Percentiles rank a stretch among this genome's conserved stretches.
phyloP scores from a whole-genome alignment of 2,113 vertebrate species.

The Heterotilapia buettikoferi region DNA sequence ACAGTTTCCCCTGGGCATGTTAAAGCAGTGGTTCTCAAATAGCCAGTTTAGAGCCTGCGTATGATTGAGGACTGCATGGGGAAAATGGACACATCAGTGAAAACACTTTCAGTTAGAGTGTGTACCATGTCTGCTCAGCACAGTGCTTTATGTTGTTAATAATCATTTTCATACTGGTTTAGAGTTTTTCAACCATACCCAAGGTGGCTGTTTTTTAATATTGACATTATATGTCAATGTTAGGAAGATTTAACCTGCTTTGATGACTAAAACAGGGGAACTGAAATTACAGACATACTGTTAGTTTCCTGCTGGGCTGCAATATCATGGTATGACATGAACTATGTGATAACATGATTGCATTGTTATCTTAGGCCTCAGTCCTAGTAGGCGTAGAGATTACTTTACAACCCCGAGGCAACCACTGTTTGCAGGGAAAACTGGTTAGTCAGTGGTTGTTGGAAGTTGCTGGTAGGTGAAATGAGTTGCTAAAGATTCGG shows the following conservation, averaged over 20 bases:
- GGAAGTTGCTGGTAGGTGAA: background rate
- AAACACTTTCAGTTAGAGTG: background rate
- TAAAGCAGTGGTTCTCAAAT: background rate
- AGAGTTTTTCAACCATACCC: background rate
- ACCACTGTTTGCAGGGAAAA: background rate
- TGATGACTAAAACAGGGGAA: background rate
- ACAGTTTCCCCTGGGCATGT: background rate
- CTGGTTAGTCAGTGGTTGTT: background rate
- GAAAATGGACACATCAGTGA: background rate
- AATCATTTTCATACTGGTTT: background rate
- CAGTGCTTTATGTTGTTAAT: background rate
- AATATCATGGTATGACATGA: background rate
- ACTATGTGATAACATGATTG: background rate
- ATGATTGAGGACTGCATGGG: background rate
- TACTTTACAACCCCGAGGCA: background rate
- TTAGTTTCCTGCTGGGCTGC: background rate
- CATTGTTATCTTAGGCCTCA: background rate
- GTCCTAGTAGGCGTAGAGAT: background rate
- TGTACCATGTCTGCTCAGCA: background rate
- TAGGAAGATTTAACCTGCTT: background rate
- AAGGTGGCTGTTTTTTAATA: background rate
- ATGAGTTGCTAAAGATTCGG: background rate
- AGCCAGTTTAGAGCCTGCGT: fast-evolving
- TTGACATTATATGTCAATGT: background rate
- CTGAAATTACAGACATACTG: background rate